A percentile compares a stretch with the other conserved stretches of the same genome.
These are phyloP conservation scores for Polypedilum pembai DNA, from an alignment of 1,140 invertebrate species.

Conservation along the genomic window DNA sequence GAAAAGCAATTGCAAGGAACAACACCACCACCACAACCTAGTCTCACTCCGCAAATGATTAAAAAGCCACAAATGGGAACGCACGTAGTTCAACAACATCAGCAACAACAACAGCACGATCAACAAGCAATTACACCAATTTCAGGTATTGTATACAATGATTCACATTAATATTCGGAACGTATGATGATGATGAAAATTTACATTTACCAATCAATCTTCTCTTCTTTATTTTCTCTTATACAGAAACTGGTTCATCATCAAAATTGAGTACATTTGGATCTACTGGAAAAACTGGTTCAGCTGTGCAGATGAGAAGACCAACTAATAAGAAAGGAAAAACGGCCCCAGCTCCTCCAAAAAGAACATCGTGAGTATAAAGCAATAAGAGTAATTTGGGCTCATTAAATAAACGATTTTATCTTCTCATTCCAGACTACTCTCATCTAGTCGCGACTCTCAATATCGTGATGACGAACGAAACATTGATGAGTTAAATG, in stretches of 20 bases:
- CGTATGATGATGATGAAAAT: slow-evolving; percentile 30
- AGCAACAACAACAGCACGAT: slow-evolving; percentile 34
- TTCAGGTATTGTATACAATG: slow-evolving; percentile 36
- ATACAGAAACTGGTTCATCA: slow-evolving; percentile 49
- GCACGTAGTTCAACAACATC: slow-evolving; percentile 31
- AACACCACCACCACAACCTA: slow-evolving; percentile 45
- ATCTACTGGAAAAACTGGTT: slow-evolving; percentile 47
- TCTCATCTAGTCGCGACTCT: slow-evolving; percentile 59
- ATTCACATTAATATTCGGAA: slow-evolving; percentile 8
- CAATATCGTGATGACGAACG: slow-evolving; percentile 41
- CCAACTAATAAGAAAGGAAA: slow-evolving; percentile 83
- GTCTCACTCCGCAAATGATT: slow-evolving; percentile 57
- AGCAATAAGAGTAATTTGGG: background rate
- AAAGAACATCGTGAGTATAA: slow-evolving; percentile 71
- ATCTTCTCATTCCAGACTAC: slow-evolving; percentile 52
- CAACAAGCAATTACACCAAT: slow-evolving; percentile 42
- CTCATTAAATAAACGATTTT: slow-evolving; percentile 6
- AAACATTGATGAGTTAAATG: slow-evolving; percentile 36
- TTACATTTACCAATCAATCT: slow-evolving; percentile 21
- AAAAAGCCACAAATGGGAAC: slow-evolving; percentile 59
- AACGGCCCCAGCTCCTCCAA: slow-evolving; percentile 88
- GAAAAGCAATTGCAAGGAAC: slow-evolving; percentile 77
- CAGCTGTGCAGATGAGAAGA: slow-evolving; percentile 72
- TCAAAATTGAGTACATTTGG: slow-evolving; percentile 60
- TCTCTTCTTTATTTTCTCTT: slow-evolving; percentile 29